Conservation (phyloP, 2,113 vertebrate genomes). For the Datnioides undecimradiatus region DNA sequence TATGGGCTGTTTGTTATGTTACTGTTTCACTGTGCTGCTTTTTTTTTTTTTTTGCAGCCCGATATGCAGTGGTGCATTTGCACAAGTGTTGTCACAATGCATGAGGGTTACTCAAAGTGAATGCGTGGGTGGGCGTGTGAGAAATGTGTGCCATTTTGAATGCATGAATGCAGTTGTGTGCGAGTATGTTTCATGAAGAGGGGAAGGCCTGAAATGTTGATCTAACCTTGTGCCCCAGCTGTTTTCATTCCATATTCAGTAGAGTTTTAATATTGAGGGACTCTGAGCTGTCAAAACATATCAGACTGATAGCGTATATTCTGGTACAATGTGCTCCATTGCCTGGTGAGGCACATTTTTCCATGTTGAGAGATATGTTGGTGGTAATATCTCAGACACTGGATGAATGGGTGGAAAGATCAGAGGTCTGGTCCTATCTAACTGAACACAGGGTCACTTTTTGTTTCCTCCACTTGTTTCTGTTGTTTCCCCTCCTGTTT, state of each 20-base stretch:
- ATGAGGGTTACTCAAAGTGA: conserved; percentile 16
- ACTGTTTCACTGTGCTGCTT: neutral
- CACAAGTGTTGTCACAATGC: conserved; percentile 42
- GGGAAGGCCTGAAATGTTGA: conserved; percentile 54
- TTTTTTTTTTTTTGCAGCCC: neutral
- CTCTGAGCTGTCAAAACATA: conserved; percentile 69
- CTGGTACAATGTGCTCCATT: conserved; percentile 10
- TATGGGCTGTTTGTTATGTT: neutral
- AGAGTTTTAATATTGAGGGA: conserved; percentile 72
- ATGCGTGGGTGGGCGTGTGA: conserved; percentile 45
- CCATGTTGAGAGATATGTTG: conserved; percentile 10
- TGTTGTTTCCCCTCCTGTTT: neutral
- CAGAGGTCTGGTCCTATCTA: conserved; percentile 21
- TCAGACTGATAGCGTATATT: conserved; percentile 45
- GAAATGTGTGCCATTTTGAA: conserved; percentile 50
- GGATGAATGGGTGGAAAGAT: conserved; percentile 10
- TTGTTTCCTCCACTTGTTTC: conserved; percentile 8
- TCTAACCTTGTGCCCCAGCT: conserved; percentile 62
- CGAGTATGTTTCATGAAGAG: conserved; percentile 1
- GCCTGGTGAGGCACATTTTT: conserved; percentile 32
- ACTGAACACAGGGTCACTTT: conserved; percentile 2
- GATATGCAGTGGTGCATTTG: conserved; percentile 36
- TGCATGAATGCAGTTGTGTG: conserved; percentile 38
- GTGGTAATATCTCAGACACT: conserved; percentile 16
- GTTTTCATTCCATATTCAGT: conserved; percentile 67